Base-by-base conservation (phyloP, 2,113 vertebrate genomes). In the Anser cygnoides region DNA sequence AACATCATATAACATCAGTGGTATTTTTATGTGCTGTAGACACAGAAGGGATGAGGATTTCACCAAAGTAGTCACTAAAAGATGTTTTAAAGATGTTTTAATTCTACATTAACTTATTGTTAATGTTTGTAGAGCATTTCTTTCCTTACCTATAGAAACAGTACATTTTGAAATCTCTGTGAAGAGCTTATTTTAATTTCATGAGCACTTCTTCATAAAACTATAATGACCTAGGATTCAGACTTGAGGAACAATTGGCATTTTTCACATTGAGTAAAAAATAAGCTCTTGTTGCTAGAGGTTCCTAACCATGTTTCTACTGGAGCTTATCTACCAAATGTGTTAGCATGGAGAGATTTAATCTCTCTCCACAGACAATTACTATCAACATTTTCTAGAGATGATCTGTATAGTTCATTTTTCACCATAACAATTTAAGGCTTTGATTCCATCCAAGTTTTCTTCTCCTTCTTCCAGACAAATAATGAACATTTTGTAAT, bases 181-280 rank as follows among this genome's bases (percentile, higher is more conserved):
- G 89, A 96, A 94, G 54, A 92, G n/a, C 44, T 87, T 72, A 84
- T 95, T 93, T 91, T 93, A 92, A 89, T 93, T 95, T 89, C 44
- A 89, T 84, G 84, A 90, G 61, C 10, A 9, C 21, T 89, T 95
- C 82, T 90, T 94, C 84, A 95, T 96, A 89, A 95, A 96, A 92
- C 81, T 78, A 55, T 89, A 93, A 96, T 66, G 71, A 91, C n/a
- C 59, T 39, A 79, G 41, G 70, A 87, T 66, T 76, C 84, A 93
- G 81, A 68, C 49, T 68, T 93, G 57, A 92, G 54, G 37, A 91
- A 86, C 57, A 93, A 84, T 3, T 89, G 59, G 71, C 54, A 55
- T 89, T 76, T 73, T 91, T 87, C 84, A 59, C 31, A 3, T 7
- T 66, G 70, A 95, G 22, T 50, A 21, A 91, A 89, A 75, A 54